Percentiles rank a stretch among this genome's conserved stretches.
Evolutionary conservation across 30 jellyfish, hydroid and myxozoan genomes (phyloP).

Genomic region (Cassiopea xamachana): DNA sequence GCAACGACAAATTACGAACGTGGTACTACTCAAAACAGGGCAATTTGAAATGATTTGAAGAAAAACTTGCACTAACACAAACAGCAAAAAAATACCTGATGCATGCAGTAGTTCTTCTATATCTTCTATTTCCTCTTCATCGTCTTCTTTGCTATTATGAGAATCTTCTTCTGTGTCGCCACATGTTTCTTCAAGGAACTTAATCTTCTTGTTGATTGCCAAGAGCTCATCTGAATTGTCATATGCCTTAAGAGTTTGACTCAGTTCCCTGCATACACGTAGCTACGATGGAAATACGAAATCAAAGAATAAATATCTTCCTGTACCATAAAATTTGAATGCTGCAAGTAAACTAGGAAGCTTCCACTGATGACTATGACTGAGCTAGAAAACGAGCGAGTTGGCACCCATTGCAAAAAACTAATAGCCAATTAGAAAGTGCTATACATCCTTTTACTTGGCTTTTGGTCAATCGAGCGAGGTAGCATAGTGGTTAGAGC

Average conservation of each 20-base stretch:
- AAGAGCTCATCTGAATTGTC: constrained; percentile 4
- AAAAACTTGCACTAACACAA: too few species aligned
- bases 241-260: constrained; percentile 24
- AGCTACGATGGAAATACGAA: constrained; percentile 12
- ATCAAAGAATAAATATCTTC: neutral
- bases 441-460: too few species aligned
- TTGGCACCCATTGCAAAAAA: too few species aligned
- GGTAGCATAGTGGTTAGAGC: too few species aligned
- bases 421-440: too few species aligned
- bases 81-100: constrained; percentile 17
- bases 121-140: constrained; percentile 19
- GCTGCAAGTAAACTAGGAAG: too few species aligned
- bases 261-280: constrained; percentile 55
- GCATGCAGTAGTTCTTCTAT: constrained; percentile 32
- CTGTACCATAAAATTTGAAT: too few species aligned
- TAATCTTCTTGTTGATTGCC: constrained; percentile 17
- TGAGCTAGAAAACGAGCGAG: too few species aligned
- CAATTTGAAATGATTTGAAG: neutral
- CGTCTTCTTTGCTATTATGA: constrained; percentile 26
- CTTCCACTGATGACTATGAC: too few species aligned
- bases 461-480: too few species aligned
- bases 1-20: too few species aligned
- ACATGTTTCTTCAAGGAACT: constrained; percentile 2
- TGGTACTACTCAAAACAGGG: neutral
- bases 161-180: constrained; percentile 39